A percentile compares a stretch with the other conserved stretches of the same genome.
phyloP scores from a whole-genome alignment of 2,113 vertebrate species.

The Petroica traversi region DNA sequence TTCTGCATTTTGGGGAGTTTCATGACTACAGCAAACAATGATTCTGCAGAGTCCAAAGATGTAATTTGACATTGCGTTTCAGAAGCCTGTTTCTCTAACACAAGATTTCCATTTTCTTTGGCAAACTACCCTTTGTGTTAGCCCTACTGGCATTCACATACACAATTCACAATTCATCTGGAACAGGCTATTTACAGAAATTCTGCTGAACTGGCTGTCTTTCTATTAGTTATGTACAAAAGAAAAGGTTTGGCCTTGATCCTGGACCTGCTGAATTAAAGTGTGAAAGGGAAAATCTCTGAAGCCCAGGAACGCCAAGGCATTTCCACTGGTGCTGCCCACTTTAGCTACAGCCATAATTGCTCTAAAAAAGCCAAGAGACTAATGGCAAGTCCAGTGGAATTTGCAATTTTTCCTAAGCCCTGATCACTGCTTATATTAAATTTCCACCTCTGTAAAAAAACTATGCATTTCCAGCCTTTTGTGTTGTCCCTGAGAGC shows the following conservation, averaged over 20 bases:
- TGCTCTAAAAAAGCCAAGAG: not conserved
- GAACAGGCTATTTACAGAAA: conserved; percentile 22
- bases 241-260: conserved; percentile 33
- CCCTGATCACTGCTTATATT: not conserved
- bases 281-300: not conserved
- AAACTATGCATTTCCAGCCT: not conserved
- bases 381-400: not conserved
- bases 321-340: not conserved
- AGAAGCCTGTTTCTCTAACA: not conserved
- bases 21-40: not conserved
- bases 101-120: not conserved
- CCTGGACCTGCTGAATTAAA: conserved; percentile 32
- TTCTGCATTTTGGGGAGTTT: not conserved
- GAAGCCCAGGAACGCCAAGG: not conserved
- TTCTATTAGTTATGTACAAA: not conserved
- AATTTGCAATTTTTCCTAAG: not conserved
- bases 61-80: rapidly evolving
- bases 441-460: not conserved
- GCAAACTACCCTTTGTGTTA: not conserved
- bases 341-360: not conserved
- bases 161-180: not conserved
- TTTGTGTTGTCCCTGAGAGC: rapidly evolving
- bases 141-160: not conserved
- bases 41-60: not conserved
- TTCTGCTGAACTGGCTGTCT: conserved; percentile 24